These are phyloP conservation scores for Pammene aurita DNA, from an alignment of 2,888 invertebrate genomes.

Conservation along the genomic window DNA sequence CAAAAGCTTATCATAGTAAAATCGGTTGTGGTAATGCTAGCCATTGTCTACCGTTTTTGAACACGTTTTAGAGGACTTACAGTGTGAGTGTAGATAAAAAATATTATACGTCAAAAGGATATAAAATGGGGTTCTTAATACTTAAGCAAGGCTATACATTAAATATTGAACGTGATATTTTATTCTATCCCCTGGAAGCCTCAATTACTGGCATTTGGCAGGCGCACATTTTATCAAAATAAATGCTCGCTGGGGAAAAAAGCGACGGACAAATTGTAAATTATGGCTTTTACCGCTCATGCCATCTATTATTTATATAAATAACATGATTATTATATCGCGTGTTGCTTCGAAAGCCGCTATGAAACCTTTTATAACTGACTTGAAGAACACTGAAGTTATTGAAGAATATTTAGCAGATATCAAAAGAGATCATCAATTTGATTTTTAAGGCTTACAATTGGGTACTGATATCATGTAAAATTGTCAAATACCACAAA, in stretches of 20 bases:
- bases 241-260: slow-evolving; percentile 17
- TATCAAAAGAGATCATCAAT: too few relatives aligned
- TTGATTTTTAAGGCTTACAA: too few relatives aligned
- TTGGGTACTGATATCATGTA: too few relatives aligned
- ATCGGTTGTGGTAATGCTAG: too few relatives aligned
- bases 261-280: slow-evolving; percentile 24
- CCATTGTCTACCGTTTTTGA: too few relatives aligned
- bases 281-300: slow-evolving; percentile 1
- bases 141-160: neutral
- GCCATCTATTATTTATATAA: slow-evolving; percentile 7
- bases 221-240: slow-evolving; percentile 25
- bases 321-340: slow-evolving; percentile 7
- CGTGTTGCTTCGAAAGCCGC: neutral
- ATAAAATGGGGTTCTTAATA: too few relatives aligned
- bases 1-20: too few relatives aligned
- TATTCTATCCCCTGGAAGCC: slow-evolving; percentile 1
- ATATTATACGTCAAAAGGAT: too few relatives aligned
- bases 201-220: slow-evolving; percentile 27
- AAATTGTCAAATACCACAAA: too few relatives aligned
- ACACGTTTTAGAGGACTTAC: too few relatives aligned
- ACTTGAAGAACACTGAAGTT: neutral
- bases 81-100: too few relatives aligned
- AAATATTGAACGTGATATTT: slow-evolving; percentile 5
- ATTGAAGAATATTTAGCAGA: too few relatives aligned
- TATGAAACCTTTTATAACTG: neutral